phyloP scores from a whole-genome alignment of 2,113 vertebrate genomes.

The Addax nasomaculatus region DNA sequence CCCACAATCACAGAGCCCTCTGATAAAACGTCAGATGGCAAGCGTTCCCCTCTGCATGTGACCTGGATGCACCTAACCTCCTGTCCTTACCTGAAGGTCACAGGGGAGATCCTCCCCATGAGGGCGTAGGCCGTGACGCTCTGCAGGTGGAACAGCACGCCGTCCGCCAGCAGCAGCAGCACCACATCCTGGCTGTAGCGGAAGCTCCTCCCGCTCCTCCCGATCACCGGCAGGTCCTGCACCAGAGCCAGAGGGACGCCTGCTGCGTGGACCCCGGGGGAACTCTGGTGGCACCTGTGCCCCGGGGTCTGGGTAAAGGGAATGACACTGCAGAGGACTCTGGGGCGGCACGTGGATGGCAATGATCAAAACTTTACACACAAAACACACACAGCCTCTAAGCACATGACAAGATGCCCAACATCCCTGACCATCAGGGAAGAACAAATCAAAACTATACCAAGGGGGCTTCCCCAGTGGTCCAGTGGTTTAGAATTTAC shows the following conservation, averaged over 20 bases:
- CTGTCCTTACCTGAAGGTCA: slow-evolving; percentile 92
- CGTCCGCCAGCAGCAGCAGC: slow-evolving; percentile 90
- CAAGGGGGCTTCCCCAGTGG: not conserved
- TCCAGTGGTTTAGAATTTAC: not conserved
- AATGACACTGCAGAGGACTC: fast-evolving
- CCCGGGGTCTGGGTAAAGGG: fast-evolving
- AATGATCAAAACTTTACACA: too few species aligned
- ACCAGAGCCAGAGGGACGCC: not conserved
- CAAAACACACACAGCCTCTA: not conserved
- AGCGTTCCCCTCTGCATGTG: fast-evolving
- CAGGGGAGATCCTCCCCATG: slow-evolving; percentile 96
- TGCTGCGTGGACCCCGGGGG: too few species aligned
- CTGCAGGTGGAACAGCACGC: slow-evolving; percentile 93
- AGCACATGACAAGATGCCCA: fast-evolving
- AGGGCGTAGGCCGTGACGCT: slow-evolving; percentile 95
- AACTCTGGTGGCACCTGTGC: not conserved
- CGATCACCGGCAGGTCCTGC: slow-evolving; percentile 85
- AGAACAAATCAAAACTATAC: not conserved
- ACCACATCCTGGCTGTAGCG: slow-evolving; percentile 87
- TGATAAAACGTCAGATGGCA: fast-evolving
- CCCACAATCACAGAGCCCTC: not conserved
- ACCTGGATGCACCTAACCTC: fast-evolving
- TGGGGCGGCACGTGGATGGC: fast-evolving
- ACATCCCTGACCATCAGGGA: not conserved
- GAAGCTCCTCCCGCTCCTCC: slow-evolving; percentile 85